Conservation (phyloP, 2,888 invertebrate genomes). For the Baccha elongata region DNA sequence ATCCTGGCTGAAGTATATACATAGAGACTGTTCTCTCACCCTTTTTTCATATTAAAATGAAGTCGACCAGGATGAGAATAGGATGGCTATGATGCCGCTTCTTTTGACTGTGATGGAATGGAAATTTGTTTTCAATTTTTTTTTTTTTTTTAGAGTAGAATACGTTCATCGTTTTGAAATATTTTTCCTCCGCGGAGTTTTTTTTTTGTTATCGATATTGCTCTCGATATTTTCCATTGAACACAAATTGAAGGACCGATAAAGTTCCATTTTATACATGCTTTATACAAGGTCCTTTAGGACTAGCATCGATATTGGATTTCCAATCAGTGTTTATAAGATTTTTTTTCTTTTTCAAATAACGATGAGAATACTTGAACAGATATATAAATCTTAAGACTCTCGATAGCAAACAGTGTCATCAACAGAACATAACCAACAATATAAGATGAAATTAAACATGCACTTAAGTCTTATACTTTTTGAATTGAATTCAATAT, state of each 20-base stretch:
- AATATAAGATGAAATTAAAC: conserved; percentile 9
- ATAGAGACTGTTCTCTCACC: not conserved
- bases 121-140: conserved; percentile 31
- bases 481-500: not conserved
- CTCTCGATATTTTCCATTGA: conserved; percentile 58
- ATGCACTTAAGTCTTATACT: conserved; percentile 10
- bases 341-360: not conserved
- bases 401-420: conserved; percentile 6
- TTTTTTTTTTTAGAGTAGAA: conserved; percentile 23
- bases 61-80: conserved; percentile 35
- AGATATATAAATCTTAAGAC: not conserved
- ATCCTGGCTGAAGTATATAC: not conserved
- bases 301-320: conserved; percentile 22
- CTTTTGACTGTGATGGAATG: conserved; percentile 47
- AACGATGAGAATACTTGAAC: not conserved
- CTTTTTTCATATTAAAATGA: conserved; percentile 14
- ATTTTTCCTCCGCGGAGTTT: conserved; percentile 7
- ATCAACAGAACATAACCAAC: conserved; percentile 1
- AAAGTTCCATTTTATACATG: conserved; percentile 16
- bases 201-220: conserved; percentile 53
- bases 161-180: conserved; percentile 53
- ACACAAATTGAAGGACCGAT: conserved; percentile 26
- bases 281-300: conserved; percentile 15
- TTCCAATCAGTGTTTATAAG: conserved; percentile 29
- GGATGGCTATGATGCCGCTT: conserved; percentile 41